Base-by-base conservation (phyloP, 1,140 invertebrate species). In the Lineus longissimus region DNA sequence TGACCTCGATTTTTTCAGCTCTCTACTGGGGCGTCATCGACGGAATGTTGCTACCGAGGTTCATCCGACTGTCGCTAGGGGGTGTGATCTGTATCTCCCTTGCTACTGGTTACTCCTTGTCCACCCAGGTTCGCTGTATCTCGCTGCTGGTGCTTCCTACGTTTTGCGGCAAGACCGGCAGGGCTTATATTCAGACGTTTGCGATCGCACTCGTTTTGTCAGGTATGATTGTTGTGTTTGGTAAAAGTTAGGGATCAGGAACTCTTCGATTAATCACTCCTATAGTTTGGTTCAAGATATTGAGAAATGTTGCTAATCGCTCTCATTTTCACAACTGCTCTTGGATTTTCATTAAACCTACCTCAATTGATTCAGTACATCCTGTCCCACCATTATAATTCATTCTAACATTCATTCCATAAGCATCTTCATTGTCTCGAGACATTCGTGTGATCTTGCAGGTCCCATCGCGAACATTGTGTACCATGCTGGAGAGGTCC, bases 91-190 rank as follows among this genome's bases (percentile, higher is more conserved):
- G 68, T 7, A 41, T 73, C 22, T 40, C 59, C n/a, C 33, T 75
- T 25, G 60, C 73, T 7, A 19, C 70, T 15, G 69, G 74, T 13
- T 78, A 67, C 56, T 67, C 73, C 13, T 59, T 72, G 25, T 76
- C 74, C 17, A 65, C 70, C 1, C 59, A 68, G 54, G 60, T 70
- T 29, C 64, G 76, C 9, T 78, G 76, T 59, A 64, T 75, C 36
- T 61, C 69, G 30, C 58, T 58, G 4, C 69, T 78, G 9, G 62
- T 78, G 1, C 36, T 78, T 19, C 76, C 75, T 0, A 68, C 62
- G 0, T 74, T 76, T 51, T 73, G 73, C 43, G 70, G 73, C 1
- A 75, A 71, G 59, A 66, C 66, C 0, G 76, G 76, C 2, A 64
- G 76, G 0, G 69, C 72, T 2, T 73, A 73, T 63, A 62, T 78